Conservation (phyloP, 2,797 vertebrate genomes). For the Gymnopithys bicolor region DNA sequence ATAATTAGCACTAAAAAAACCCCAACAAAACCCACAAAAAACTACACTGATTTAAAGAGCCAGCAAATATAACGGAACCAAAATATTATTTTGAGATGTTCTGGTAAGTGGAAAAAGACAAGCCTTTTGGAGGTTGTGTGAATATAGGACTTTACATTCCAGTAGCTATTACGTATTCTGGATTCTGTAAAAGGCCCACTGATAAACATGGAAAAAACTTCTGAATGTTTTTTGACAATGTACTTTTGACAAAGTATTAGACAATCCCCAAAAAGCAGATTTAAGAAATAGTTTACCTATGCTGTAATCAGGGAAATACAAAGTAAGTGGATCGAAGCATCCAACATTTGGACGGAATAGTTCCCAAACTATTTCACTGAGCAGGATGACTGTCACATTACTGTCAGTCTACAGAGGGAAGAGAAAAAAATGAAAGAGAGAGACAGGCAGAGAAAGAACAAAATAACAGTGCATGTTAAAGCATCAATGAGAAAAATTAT, state of each 20-base stretch:
- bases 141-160: neutral
- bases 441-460: neutral
- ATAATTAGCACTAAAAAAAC: neutral
- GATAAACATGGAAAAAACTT: neutral
- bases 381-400: conserved; percentile 91
- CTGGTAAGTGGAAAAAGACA: neutral
- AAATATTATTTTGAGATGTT: neutral
- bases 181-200: neutral
- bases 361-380: conserved; percentile 96
- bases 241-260: neutral
- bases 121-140: neutral
- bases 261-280: neutral
- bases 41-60: neutral
- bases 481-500: conserved; percentile 23
- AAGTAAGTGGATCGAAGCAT: conserved; percentile 91
- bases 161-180: neutral
- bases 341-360: conserved; percentile 91
- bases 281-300: conserved; percentile 84
- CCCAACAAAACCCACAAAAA: neutral
- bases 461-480: neutral
- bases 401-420: conserved; percentile 83
- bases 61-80: neutral
- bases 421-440: neutral
- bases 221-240: neutral
- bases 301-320: conserved; percentile 96